Base-by-base conservation (phyloP, 64 coral and sea anemone species). In the Exaiptasia diaphana region DNA sequence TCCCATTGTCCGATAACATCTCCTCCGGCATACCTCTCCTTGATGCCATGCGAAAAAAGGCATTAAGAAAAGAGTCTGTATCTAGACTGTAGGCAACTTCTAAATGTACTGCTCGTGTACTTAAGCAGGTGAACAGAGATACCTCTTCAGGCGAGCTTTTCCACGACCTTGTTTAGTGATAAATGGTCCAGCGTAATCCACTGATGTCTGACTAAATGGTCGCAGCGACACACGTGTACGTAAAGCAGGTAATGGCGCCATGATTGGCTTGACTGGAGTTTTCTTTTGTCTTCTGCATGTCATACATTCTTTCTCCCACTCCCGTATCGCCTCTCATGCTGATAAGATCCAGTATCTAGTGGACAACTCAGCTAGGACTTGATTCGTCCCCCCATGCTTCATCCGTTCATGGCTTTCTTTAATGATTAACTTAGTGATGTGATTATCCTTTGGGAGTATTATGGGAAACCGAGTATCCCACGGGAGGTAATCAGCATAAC, bases 311-410 rank as follows among this genome's bases (percentile, higher is more conserved):
- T 58, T 72, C 65, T 81, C 87, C 77, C 87, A 82, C 41, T 82
- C 78, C 54, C 67, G 42, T 38, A 75, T 90, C 67, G 70, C 77
- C 75, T 90, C 77, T 64, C 67, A 46, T 42, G 87, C 77, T 24
- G 53, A 28, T 13, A 90, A 58, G 67, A 82, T 75, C 67, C 77
- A 90, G 41, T 68, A 90, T 58, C 41, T 73, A 20, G 74, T 61
- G 15, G 62, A 71, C 65, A 88, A 39, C 12, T 73, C 59, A 5
- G 41, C 71, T 67, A 78, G 67, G 17, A 53, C 74, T 37, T 72
- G 81, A n/a, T 44, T 91, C 85, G 9, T 58, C 60, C 73, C 88
- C 62, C 41, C 46, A 33, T 91, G 74, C 40, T 85, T 85, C 20
- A 46, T 35, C 50, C 69, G 52, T 37, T 84, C 88, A 49, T 91